Conservation (phyloP, 2,888 invertebrate species). For the Temnothorax unifasciatus region DNA sequence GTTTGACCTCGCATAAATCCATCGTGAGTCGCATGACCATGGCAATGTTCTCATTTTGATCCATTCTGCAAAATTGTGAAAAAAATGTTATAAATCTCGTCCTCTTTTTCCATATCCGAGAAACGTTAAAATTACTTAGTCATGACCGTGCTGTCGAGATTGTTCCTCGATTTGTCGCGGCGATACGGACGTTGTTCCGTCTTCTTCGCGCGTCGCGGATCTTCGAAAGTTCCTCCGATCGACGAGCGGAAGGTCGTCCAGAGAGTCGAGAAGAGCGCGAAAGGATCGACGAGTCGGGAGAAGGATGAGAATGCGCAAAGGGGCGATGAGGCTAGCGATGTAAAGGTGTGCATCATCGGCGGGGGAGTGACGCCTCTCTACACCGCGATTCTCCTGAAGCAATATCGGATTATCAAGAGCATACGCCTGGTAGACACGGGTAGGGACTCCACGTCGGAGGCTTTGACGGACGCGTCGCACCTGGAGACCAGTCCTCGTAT, state of each 20-base stretch:
- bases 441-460: constrained; percentile 67
- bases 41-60: background rate
- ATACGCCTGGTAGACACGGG: constrained; percentile 79
- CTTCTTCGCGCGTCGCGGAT: background rate
- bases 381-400: constrained; percentile 80
- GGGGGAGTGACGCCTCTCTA: constrained; percentile 78
- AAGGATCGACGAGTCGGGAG: constrained; percentile 1
- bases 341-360: constrained; percentile 81
- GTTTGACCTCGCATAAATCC: background rate
- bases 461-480: constrained; percentile 74
- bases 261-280: background rate
- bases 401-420: constrained; percentile 77
- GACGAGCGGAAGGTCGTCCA: constrained; percentile 22
- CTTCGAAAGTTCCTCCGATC: constrained; percentile 50
- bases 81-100: background rate
- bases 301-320: background rate
- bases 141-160: constrained; percentile 50
- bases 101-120: background rate
- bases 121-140: constrained; percentile 4
- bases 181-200: background rate
- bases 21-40: background rate
- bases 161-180: constrained; percentile 12
- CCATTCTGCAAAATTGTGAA: background rate
- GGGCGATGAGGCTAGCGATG: constrained; percentile 19
- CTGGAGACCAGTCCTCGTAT: constrained; percentile 80